Evolutionary conservation across 1,140 invertebrate genomes (phyloP).

Genomic region (Radopholus similis): DNA sequence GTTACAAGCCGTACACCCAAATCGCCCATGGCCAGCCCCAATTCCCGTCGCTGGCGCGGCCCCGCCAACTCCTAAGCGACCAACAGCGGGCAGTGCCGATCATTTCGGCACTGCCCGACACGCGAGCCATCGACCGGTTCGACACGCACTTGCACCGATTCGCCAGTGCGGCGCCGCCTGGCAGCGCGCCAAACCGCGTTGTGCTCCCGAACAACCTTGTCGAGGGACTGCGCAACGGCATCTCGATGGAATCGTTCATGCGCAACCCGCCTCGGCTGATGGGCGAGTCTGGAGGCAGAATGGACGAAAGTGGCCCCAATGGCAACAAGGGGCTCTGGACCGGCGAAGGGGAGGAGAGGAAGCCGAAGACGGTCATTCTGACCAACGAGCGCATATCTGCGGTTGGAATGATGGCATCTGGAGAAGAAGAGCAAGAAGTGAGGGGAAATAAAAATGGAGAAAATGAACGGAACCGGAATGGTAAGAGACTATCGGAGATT

Average conservation of each 20-base stretch:
- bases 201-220: slow-evolving; percentile 16
- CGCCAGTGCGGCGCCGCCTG: not conserved
- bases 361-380: slow-evolving; percentile 18
- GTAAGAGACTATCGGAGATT: not conserved
- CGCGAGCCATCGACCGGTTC: slow-evolving; percentile 4
- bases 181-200: not conserved
- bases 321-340: not conserved
- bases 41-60: no score
- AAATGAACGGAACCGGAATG: not conserved
- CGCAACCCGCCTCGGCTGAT: not conserved
- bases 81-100: no score
- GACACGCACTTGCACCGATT: slow-evolving; percentile 23
- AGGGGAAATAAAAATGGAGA: slow-evolving; percentile 2
- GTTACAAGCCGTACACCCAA: no score
- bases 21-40: no score
- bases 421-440: not conserved
- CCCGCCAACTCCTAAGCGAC: no score
- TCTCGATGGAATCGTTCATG: not conserved
- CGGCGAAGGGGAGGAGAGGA: not conserved
- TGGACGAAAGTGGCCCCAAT: not conserved
- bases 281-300: slow-evolving; percentile 4
- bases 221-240: slow-evolving; percentile 11
- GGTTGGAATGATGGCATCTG: not conserved
- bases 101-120: not conserved
- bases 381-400: slow-evolving; percentile 6